phyloP scores from a whole-genome alignment of 2,797 vertebrate species.

The Megalops cyprinoides region DNA sequence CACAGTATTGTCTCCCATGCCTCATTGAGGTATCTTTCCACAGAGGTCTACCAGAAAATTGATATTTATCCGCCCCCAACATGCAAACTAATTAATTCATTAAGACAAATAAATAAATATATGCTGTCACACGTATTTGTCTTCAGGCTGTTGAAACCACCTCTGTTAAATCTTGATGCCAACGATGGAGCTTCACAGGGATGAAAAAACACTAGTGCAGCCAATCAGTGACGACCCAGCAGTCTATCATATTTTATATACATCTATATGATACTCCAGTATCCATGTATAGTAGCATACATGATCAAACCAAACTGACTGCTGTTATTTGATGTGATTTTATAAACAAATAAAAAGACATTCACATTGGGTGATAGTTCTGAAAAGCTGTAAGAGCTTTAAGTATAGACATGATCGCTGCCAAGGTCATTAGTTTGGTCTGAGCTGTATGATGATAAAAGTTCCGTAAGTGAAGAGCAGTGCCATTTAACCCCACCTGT shows the following conservation, averaged over 20 bases:
- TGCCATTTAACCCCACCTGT: constrained; percentile 54
- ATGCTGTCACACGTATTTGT: neutral
- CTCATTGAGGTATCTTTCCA: neutral
- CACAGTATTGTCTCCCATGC: neutral
- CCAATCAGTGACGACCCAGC: neutral
- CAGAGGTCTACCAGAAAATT: neutral
- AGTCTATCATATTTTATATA: neutral
- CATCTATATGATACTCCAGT: neutral
- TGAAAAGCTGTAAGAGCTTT: neutral
- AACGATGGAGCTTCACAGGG: neutral
- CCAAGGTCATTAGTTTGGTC: constrained; percentile 16
- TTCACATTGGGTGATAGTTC: constrained; percentile 42
- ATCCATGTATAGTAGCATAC: neutral
- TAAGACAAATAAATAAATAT: constrained; percentile 10
- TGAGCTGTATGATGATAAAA: neutral
- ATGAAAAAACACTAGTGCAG: neutral
- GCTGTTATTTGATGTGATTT: neutral
- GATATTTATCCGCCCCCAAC: constrained; percentile 4
- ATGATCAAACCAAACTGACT: neutral
- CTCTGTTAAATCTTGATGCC: neutral
- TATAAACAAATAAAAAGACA: constrained; percentile 54
- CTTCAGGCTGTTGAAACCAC: neutral
- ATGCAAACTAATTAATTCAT: constrained; percentile 16
- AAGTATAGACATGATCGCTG: neutral
- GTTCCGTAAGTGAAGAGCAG: constrained; percentile 25